phyloP scores from a whole-genome alignment of 1,140 invertebrate species.

The Sitobion miscanthi region DNA sequence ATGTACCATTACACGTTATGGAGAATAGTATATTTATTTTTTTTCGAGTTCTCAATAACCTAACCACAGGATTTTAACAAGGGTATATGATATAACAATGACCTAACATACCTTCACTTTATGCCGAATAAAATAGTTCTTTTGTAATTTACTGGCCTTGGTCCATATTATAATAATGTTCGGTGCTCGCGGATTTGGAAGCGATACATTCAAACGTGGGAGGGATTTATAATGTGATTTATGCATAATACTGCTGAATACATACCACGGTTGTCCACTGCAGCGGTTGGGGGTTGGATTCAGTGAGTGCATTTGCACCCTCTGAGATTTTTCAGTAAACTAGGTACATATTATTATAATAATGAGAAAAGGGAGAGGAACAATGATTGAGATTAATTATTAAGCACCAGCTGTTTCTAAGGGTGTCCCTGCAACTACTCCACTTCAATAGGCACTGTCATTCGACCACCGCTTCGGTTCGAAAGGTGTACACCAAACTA shows the following conservation, averaged over 20 bases:
- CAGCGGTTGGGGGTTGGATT: not conserved
- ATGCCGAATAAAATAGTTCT: not conserved
- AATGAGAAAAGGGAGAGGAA: not conserved
- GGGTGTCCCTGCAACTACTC: not conserved
- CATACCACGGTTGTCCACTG: not conserved
- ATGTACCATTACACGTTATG: conserved; percentile 5
- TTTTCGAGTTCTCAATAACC: not conserved
- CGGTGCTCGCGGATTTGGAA: not conserved
- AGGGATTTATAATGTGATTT: not conserved
- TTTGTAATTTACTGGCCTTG: not conserved
- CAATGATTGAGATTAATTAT: not conserved
- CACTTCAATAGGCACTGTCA: not conserved
- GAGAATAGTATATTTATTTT: conserved; percentile 20
- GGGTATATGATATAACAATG: not conserved
- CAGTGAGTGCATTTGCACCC: not conserved
- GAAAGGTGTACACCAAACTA: not conserved
- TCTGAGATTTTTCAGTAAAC: not conserved
- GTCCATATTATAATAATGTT: not conserved
- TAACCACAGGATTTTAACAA: conserved; percentile 9
- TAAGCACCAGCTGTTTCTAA: not conserved
- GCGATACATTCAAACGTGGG: not conserved
- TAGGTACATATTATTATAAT: not conserved
- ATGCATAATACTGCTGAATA: not conserved
- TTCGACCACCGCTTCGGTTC: not conserved
- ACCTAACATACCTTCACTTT: conserved; percentile 22